phyloP scores from a whole-genome alignment of 2,113 vertebrate species.

The Zonotrichia leucophrys region DNA sequence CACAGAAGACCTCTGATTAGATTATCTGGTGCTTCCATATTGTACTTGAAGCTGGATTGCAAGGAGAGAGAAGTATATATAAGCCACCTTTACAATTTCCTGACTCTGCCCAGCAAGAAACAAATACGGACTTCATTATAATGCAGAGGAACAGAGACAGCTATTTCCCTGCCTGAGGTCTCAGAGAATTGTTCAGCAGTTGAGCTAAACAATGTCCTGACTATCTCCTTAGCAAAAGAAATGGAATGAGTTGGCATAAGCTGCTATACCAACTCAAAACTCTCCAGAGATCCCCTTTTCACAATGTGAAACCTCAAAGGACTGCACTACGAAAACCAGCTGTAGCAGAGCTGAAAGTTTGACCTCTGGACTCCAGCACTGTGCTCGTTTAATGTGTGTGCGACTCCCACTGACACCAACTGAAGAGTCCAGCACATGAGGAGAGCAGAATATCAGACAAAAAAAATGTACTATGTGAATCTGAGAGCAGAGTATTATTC shows the following conservation, averaged over 20 bases:
- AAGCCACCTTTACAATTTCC: conserved; percentile 36
- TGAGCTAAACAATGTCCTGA: conserved; percentile 42
- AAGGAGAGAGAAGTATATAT: neutral
- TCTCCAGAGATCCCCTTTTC: conserved; percentile 16
- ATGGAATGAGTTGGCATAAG: conserved; percentile 30
- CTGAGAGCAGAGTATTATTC: conserved; percentile 25
- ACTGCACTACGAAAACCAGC: conserved; percentile 26
- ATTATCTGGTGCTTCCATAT: conserved; percentile 35
- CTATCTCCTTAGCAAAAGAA: conserved; percentile 27
- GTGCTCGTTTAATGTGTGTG: conserved; percentile 21
- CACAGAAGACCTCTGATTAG: conserved; percentile 51
- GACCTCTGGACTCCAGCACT: conserved; percentile 31
- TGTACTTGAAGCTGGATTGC: conserved; percentile 7
- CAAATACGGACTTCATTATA: conserved; percentile 1
- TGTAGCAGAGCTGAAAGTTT: conserved; percentile 36
- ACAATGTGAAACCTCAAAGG: conserved; percentile 48
- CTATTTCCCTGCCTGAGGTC: conserved; percentile 27
- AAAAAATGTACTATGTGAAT: conserved; percentile 28
- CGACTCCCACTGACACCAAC: conserved; percentile 56
- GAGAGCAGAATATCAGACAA: conserved; percentile 41
- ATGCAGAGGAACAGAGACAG: conserved; percentile 25
- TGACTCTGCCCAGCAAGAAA: conserved; percentile 15
- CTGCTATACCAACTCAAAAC: conserved; percentile 20
- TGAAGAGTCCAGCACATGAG: conserved; percentile 40
- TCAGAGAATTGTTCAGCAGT: conserved; percentile 36